A percentile compares a stretch with the other conserved stretches of the same genome.
These are phyloP conservation scores for Synaphobranchus kaupii DNA, from an alignment of 2,797 vertebrate species.

Conservation along the genomic window DNA sequence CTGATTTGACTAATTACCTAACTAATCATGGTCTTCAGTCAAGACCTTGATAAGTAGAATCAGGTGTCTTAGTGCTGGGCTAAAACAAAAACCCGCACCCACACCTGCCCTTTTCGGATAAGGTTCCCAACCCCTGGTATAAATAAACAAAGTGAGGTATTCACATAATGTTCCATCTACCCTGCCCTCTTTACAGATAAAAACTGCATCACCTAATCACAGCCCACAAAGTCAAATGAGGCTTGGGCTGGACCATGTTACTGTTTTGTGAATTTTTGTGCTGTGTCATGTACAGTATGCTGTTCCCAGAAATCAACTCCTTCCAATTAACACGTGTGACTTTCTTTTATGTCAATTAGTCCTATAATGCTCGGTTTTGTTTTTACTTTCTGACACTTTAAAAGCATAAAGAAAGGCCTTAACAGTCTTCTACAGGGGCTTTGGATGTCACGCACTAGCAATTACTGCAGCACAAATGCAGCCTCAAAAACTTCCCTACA, in stretches of 20 bases:
- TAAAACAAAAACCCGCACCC: no score
- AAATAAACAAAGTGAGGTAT: neutral
- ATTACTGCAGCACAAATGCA: neutral
- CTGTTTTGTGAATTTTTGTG: no score
- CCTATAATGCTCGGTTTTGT: neutral
- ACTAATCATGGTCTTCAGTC: no score
- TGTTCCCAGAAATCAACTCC: neutral
- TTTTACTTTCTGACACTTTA: neutral
- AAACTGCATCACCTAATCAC: no score
- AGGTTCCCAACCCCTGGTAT: neutral
- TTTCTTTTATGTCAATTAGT: neutral
- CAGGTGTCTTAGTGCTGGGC: no score
- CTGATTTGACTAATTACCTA: no score
- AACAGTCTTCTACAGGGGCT: neutral
- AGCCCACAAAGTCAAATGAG: no score
- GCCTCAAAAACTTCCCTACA: neutral
- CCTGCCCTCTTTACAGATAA: no score
- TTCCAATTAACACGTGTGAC: neutral
- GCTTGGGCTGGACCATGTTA: no score
- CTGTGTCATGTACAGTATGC: neutral
- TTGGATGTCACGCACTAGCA: neutral
- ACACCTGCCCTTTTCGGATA: no score
- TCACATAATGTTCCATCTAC: no score
- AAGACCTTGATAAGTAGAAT: no score
- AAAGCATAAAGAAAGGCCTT: neutral